A percentile compares a stretch with the other conserved stretches of the same genome.
Evolutionary conservation across 1,140 invertebrate species (phyloP).

Genomic region (Drosophila mojavensis): DNA sequence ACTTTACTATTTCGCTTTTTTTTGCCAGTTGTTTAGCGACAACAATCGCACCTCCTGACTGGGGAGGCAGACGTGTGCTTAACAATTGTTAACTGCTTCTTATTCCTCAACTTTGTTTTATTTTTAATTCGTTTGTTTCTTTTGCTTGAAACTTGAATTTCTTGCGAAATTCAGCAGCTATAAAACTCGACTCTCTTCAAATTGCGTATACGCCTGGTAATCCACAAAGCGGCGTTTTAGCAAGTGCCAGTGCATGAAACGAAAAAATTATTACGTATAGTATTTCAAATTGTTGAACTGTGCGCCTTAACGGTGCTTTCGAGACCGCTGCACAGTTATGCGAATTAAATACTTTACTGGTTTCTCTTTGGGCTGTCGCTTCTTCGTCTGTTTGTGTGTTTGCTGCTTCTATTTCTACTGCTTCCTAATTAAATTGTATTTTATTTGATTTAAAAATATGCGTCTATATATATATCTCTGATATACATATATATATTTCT

Average conservation of each 20-base stretch:
- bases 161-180: constrained; percentile 49
- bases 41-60: constrained; percentile 68
- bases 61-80: constrained; percentile 71
- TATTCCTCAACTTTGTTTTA: neutral
- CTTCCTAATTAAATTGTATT: constrained; percentile 73
- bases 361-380: constrained; percentile 31
- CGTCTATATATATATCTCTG: constrained; percentile 61
- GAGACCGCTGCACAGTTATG: constrained; percentile 10
- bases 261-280: constrained; percentile 31
- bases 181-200: constrained; percentile 25
- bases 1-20: constrained; percentile 4
- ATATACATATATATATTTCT: constrained; percentile 21
- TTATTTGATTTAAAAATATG: constrained; percentile 74
- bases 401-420: constrained; percentile 57
- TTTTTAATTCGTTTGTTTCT: constrained; percentile 17
- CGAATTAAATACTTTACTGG: constrained; percentile 37
- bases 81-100: constrained; percentile 42
- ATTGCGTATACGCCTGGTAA: constrained; percentile 82
- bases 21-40: constrained; percentile 50
- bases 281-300: neutral
- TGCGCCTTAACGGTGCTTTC: constrained; percentile 5
- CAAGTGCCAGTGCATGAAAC: constrained; percentile 49
- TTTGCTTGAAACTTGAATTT: constrained; percentile 50
- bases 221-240: constrained; percentile 77
- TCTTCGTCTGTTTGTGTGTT: constrained; percentile 8